Evolutionary conservation across 2,797 vertebrate species (phyloP), one percentile per base, ranked within the genome.

Genomic region (Harpagifer antarcticus): DNA sequence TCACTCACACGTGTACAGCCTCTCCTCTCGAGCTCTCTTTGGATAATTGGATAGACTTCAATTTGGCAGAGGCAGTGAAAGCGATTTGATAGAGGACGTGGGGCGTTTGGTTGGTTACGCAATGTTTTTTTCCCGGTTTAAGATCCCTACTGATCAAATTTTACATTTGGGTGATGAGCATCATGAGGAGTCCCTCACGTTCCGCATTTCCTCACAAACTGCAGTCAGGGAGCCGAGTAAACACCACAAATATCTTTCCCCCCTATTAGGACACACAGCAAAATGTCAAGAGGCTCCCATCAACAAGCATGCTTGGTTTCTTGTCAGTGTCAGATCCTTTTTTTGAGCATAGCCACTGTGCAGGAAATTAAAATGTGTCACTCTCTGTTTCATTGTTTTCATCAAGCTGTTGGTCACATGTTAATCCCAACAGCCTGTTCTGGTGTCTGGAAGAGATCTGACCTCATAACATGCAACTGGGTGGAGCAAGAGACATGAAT

Each of bases 131-230:
- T 74, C 55, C 87, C 70, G 11, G 81, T 88, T 78, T 82, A 55
- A 86, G 65, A 86, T 84, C 73, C 56, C 75, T n/a, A 56, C 84
- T 92, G 90, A 93, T 94, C 85, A 86, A 92, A 93, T 94, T 93
- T 90, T 74, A 90, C 65, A 64, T 91, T 87, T 84, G 65, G 77
- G 79, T 92, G 91, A 92, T 91, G 83, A 90, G 86, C 85, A 66
- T 93, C 92, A 93, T 93, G 91, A 92, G 91, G 82, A 87, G 69
- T 44, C 57, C 90, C 76, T 88, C 83, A 89, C 71, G 91, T 70
- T 87, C 16, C 23, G n/a, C 74, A 91, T 93, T 93, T 91, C 79
- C 82, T 88, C 76, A 58, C 64, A 79, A 76, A 64, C 79, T 77
- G 23, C 48, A 79, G 45, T 63, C 56, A 81, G 59, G 72, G 61